Base-by-base conservation (phyloP, 2,113 vertebrate genomes). In the Mungos mungo region DNA sequence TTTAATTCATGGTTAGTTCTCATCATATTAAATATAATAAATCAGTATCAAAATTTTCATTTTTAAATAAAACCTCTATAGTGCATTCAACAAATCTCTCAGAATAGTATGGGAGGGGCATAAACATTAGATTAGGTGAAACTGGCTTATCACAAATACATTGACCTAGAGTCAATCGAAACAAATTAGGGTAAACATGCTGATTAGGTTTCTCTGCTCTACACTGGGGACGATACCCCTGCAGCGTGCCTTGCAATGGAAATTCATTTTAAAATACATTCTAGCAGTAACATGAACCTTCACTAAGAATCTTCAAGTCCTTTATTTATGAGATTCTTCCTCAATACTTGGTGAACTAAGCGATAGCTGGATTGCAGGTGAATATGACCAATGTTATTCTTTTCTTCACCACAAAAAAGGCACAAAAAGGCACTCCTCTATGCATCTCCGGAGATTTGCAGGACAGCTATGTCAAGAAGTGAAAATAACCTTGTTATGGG, bases 401-500 rank as follows among this genome's bases (percentile, higher is more conserved):
- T 88, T 95, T 77, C 23, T 65, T 93, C 47, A 69, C 68, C n/a
- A 82, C 15, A 29, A 31, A 11, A 95, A 38, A 5, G 16, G 25
- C 33, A 84, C 21, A 81, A 16, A 92, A 94, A 76, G 27, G 41
- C 19, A 68, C 13, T 1, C 68, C 23, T 71, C 29, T 19, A 68
- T 11, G 27, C 68, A 77, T 31, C 63, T 93, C 13, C 1, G 16
- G 25, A 90, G 71, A 77, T 54, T 92, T 92, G 95, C 1, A 82
- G 12, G 84, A 57, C 6, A 82, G 66, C 12, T 88, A 77, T 69
- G n/a, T 18, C 88, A 94, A 94, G 38, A 85, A 90, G 80, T 92
- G 68, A 82, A 97, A 96, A 96, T 76, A 65, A 76, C 84, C 63
- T 84, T 63, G 9, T 88, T 88, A 47, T 41, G 63, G 57, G 93